phyloP scores from a whole-genome alignment of 37 sponge, comb jelly and placozoan genomes.

The Spongilla lacustris region DNA sequence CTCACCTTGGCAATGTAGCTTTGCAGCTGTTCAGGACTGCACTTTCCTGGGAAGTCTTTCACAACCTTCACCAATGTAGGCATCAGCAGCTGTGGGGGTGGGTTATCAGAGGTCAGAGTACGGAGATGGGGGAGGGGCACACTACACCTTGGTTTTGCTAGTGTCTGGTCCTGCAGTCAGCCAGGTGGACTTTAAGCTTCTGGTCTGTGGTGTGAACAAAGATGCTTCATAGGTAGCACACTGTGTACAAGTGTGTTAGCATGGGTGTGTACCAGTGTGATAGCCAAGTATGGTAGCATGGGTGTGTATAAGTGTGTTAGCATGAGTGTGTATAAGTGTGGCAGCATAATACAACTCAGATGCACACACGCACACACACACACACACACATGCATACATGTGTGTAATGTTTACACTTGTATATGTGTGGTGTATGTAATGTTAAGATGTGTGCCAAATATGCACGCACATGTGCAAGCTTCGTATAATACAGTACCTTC shows the following conservation, averaged over 20 bases:
- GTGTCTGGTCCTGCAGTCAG: neutral
- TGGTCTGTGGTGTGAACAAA: neutral
- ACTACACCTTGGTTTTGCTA: neutral
- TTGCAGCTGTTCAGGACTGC: neutral
- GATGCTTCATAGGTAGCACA: neutral
- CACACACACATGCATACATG: neutral
- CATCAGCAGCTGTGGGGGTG: neutral
- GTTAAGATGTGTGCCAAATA: too few relatives aligned
- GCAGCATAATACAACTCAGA: too few relatives aligned
- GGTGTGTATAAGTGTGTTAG: neutral
- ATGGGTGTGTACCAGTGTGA: neutral
- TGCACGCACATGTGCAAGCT: too few relatives aligned
- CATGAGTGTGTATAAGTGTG: neutral
- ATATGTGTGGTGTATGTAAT: neutral
- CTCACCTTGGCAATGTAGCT: neutral
- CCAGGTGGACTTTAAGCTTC: neutral
- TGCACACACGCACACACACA: too few relatives aligned
- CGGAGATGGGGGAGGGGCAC: neutral
- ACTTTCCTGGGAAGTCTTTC: neutral
- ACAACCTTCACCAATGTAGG: neutral
- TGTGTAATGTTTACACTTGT: neutral
- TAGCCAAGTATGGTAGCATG: neutral
- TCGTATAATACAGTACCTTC: too few relatives aligned
- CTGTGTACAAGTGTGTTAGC: neutral
- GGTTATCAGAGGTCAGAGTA: too few relatives aligned